Percentiles rank a stretch among this genome's conserved stretches.
Conservation (phyloP, 2,797 vertebrate species). For the Sebastes oblongus region DNA sequence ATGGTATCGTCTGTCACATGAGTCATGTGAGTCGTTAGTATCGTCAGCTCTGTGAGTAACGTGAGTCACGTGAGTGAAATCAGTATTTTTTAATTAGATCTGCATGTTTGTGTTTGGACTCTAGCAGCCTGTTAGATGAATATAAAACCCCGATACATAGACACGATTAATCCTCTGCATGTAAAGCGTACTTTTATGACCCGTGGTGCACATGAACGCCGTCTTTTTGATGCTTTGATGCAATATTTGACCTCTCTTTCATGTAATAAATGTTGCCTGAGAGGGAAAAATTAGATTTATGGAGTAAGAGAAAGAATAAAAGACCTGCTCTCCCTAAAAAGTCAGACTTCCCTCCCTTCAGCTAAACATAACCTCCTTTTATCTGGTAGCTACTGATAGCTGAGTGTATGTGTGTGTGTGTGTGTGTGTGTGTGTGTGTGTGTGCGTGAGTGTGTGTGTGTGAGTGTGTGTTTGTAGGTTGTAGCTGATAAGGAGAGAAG, state of each 20-base stretch:
- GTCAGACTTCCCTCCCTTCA: background rate
- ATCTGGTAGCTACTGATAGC: constrained; percentile 41
- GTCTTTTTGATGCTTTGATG: background rate
- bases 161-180: background rate
- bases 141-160: no score
- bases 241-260: background rate
- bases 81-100: background rate
- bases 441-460: background rate
- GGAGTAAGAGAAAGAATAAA: background rate
- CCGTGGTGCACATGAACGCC: background rate
- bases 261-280: background rate
- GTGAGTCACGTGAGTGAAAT: background rate
- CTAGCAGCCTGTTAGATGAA: no score
- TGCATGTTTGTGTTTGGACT: no score
- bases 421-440: background rate
- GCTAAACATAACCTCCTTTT: background rate
- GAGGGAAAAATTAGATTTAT: background rate
- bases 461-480: background rate
- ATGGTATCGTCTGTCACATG: no score
- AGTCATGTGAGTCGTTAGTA: no score
- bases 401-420: background rate
- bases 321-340: background rate
- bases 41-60: no score
- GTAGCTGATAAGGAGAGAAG: constrained; percentile 35
- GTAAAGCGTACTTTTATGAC: background rate